Evolutionary conservation across 2,888 invertebrate species (phyloP).

Genomic region (Chrysolina oricalcia): DNA sequence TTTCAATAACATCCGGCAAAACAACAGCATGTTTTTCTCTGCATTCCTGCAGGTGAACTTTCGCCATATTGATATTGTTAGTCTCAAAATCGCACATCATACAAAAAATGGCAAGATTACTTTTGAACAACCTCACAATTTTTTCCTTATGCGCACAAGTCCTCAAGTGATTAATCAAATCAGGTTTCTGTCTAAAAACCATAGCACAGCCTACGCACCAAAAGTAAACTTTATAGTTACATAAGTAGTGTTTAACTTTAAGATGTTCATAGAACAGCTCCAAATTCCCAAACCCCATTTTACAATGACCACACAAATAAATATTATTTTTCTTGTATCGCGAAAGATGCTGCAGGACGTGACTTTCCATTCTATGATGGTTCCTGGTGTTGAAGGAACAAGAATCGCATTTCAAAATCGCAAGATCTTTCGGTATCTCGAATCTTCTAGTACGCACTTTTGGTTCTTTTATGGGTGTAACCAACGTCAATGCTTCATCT

Average conservation of each 20-base stretch:
- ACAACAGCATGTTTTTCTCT: slow-evolving; percentile 1
- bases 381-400: slow-evolving; percentile 34
- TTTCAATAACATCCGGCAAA: slow-evolving; percentile 23
- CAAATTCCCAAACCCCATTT: neutral
- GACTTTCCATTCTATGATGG: slow-evolving; percentile 12
- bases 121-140: slow-evolving; percentile 34
- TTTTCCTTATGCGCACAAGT: neutral
- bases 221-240: slow-evolving; percentile 27
- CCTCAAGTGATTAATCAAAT: neutral
- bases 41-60: slow-evolving; percentile 16
- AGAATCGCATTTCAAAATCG: slow-evolving; percentile 33
- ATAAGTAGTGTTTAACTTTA: neutral
- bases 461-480: neutral
- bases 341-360: slow-evolving; percentile 3
- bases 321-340: neutral
- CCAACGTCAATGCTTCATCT: neutral
- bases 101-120: slow-evolving; percentile 32
- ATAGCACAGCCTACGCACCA: slow-evolving; percentile 36
- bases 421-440: slow-evolving; percentile 26
- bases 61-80: neutral
- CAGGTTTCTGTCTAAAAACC: neutral
- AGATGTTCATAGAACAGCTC: slow-evolving; percentile 18
- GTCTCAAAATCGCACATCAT: slow-evolving; percentile 37
- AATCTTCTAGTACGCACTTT: neutral
- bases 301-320: slow-evolving; percentile 1